Base-by-base conservation (phyloP, 2,113 vertebrate species). In the Cynopterus brachyotis region DNA sequence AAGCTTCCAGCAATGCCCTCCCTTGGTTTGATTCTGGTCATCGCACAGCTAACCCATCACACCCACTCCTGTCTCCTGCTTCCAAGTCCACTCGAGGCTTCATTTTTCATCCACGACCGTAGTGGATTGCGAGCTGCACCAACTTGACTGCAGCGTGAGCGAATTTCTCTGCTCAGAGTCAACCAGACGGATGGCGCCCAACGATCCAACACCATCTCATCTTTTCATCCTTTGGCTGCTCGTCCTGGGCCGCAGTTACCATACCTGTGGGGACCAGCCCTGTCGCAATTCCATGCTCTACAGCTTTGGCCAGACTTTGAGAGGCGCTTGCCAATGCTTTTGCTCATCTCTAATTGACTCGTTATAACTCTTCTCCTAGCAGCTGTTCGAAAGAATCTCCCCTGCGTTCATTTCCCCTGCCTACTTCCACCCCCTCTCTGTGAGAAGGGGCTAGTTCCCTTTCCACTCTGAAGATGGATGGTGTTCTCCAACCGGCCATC, bases 361-460 rank as follows among this genome's bases (percentile, higher is more conserved):
- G 32, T 92, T 79, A 72, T 17, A 50, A n/a, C 24, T 72, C 47
- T 92, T 70, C 64, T 78, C 35, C 70, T 32, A 70, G 37, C 37
- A 95, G 32, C 26, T 89, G 62, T 72, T 89, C 40, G 66, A 66
- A 50, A 57, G 40, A 72, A 47, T 53, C 40, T 92, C 47, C 24
- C 3, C 19, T 22, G 32, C 7, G 53, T 26, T 64, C 64, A 19
- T 73, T 5, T 59, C 28, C 72, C 24, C 30, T 59, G 12, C 3
- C n/a, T 47, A 26, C 40, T 24, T 30, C 8, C 40, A 83, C n/a
- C 28, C 24, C 19, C 17, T 55, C 75, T 60, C 45, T 1, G 4
- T 15, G 20, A 17, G 15, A 40, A 64, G 16, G 3, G 28, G 50
- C 62, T 57, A 3, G 1, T n/a, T 76, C n/a, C 80, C 72, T 55